Percentiles rank a stretch among this genome's conserved stretches.
Evolutionary conservation across 2,888 invertebrate genomes (phyloP).

Genomic region (Monochamus alternatus): DNA sequence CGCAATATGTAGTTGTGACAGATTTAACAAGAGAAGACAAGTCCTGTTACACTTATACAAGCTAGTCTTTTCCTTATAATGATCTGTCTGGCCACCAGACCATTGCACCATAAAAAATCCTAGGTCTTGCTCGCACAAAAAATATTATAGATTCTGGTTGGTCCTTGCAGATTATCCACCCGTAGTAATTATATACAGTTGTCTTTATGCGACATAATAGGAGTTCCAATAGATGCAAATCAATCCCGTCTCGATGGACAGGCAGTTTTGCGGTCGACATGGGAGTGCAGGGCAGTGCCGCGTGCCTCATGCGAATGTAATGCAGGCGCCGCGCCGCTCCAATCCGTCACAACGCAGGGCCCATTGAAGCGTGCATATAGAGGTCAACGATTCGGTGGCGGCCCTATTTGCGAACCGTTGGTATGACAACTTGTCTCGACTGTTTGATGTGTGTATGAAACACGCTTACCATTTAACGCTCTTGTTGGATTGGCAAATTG

Average conservation of each 20-base stretch:
- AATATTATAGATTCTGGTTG: too few species aligned
- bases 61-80: too few species aligned
- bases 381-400: conserved; percentile 8
- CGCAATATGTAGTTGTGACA: too few species aligned
- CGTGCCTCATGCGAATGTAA: conserved; percentile 5
- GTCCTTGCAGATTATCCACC: too few species aligned
- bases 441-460: not conserved
- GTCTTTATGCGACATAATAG: not conserved
- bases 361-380: not conserved
- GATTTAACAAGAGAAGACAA: too few species aligned
- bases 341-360: not conserved
- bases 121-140: too few species aligned
- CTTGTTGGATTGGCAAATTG: not conserved
- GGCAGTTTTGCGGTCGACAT: not conserved
- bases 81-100: too few species aligned
- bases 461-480: not conserved
- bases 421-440: too few species aligned
- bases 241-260: not conserved
- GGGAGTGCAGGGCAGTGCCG: not conserved
- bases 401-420: not conserved
- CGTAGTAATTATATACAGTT: not conserved
- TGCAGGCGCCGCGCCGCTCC: not conserved
- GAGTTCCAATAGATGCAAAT: conserved; percentile 3
- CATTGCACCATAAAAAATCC: too few species aligned
- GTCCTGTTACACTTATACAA: too few species aligned